Evolutionary conservation across 1,140 invertebrate genomes (phyloP).

Genomic region (Rhopalosiphum padi): DNA sequence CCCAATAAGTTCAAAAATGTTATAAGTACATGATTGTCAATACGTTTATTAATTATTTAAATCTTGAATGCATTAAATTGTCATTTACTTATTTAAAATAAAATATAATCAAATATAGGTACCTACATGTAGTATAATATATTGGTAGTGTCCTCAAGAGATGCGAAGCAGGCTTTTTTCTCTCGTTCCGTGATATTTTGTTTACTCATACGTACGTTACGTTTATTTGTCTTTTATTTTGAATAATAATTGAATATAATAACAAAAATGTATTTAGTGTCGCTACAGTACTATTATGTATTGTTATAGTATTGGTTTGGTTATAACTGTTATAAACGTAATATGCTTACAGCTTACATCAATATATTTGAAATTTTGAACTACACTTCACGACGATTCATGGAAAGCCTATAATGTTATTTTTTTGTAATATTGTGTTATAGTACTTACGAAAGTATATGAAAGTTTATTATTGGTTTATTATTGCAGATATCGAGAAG

Average conservation of each 20-base stretch:
- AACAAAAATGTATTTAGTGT: background rate
- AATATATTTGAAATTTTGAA: background rate
- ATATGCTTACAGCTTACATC: too few relatives aligned
- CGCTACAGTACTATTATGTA: background rate
- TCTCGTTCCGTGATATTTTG: background rate
- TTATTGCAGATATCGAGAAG: too few relatives aligned
- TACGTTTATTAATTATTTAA: background rate
- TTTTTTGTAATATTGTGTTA: background rate
- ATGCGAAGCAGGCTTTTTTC: background rate
- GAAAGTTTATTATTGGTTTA: too few relatives aligned
- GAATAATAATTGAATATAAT: background rate
- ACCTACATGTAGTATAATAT: too few relatives aligned
- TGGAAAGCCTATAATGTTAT: background rate
- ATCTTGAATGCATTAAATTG: background rate
- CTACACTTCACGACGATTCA: background rate
- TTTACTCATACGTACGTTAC: background rate
- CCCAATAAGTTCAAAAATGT: background rate
- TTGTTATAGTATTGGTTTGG: too few relatives aligned
- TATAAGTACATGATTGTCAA: background rate
- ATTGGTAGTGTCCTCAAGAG: background rate
- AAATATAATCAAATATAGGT: background rate
- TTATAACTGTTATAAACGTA: too few relatives aligned
- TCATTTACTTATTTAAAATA: background rate
- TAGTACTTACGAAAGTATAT: too few relatives aligned
- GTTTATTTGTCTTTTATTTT: background rate